Evolutionary conservation across 30 jellyfish, hydroid and myxozoan genomes (phyloP).

Genomic region (Turritopsis rubra): DNA sequence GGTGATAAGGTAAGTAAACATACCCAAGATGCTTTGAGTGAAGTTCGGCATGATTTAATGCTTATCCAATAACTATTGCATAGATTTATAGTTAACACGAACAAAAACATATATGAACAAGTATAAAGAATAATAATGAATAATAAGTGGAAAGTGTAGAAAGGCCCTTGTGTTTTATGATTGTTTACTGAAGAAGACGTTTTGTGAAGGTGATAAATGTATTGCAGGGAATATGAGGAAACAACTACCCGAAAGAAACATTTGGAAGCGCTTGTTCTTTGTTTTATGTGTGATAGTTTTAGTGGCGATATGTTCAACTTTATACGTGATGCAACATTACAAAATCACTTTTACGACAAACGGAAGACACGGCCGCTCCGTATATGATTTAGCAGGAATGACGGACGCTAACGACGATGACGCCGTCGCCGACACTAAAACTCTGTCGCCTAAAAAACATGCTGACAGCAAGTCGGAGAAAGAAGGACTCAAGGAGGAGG

Average conservation of each 20-base stretch:
- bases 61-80: background rate
- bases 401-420: background rate
- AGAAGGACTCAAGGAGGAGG: slow-evolving; percentile 22
- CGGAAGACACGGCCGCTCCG: background rate
- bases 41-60: background rate
- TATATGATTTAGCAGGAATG: background rate
- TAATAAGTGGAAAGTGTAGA: too few species aligned
- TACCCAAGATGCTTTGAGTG: background rate
- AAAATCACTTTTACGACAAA: background rate
- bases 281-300: background rate
- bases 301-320: background rate
- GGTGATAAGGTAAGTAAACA: background rate
- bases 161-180: too few species aligned
- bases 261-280: background rate
- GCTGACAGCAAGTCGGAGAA: background rate
- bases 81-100: background rate
- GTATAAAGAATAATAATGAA: too few species aligned
- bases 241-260: background rate
- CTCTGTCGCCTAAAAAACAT: background rate
- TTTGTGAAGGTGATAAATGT: background rate
- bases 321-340: background rate
- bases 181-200: too few species aligned
- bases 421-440: background rate
- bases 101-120: too few species aligned
- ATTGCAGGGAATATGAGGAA: background rate